These are phyloP conservation scores for Eulimnadia texana DNA, from an alignment of 1,140 invertebrate species.

Conservation along the genomic window DNA sequence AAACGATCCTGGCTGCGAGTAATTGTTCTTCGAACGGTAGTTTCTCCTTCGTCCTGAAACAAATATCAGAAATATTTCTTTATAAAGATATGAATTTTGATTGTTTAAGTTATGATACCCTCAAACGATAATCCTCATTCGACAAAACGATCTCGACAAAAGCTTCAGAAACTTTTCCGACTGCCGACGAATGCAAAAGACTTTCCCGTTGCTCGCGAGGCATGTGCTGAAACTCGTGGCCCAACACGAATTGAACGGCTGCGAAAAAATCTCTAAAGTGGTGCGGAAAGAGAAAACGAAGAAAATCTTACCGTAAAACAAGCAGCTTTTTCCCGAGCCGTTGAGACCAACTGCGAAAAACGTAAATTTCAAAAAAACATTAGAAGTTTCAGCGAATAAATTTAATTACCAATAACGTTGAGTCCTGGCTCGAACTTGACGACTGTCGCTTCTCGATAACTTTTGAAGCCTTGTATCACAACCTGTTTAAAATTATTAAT, in stretches of 20 bases:
- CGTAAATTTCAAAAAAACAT: not conserved
- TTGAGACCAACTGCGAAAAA: slow-evolving; percentile 9
- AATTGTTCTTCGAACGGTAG: not conserved
- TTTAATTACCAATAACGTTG: not conserved
- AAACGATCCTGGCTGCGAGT: not conserved
- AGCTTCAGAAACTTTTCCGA: not conserved
- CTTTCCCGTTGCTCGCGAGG: not conserved
- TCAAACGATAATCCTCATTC: not conserved
- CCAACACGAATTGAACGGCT: slow-evolving; percentile 2
- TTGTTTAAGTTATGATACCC: not conserved
- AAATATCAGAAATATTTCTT: not conserved
- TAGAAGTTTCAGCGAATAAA: not conserved
- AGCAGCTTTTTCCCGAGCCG: not conserved
- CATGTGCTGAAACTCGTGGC: slow-evolving; percentile 6
- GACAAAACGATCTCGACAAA: slow-evolving; percentile 5
- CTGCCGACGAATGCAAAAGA: not conserved
- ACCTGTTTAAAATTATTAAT: not conserved
- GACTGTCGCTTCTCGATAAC: not conserved
- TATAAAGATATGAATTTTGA: not conserved
- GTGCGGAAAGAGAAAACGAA: not conserved
- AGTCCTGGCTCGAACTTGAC: not conserved
- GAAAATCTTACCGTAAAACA: not conserved
- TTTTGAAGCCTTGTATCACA: slow-evolving; percentile 1
- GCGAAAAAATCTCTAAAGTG: not conserved
- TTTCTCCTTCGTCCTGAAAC: not conserved